Evolutionary conservation across 53 echinoderm and acorn worm species (phyloP).

Genomic region (Holothuria scabra): DNA sequence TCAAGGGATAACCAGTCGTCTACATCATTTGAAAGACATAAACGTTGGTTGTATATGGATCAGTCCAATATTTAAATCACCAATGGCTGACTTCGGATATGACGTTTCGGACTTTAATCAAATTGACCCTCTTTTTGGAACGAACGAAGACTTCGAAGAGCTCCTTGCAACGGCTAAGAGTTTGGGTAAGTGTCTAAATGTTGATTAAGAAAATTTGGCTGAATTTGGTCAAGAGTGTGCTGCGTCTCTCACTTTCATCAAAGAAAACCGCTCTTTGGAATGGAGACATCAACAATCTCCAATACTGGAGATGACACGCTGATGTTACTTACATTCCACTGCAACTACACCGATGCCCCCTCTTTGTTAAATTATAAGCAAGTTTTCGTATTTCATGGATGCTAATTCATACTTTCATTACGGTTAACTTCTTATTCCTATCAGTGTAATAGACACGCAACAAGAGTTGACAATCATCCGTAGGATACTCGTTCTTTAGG

Average conservation of each 20-base stretch:
- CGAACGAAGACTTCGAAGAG: conserved; percentile 73
- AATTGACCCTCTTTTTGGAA: conserved; percentile 79
- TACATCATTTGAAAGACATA: conserved; percentile 70
- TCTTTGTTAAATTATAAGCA: too few relatives aligned
- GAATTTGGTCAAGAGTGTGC: conserved; percentile 71
- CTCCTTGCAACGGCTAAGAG: conserved; percentile 59
- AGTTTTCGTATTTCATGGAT: too few relatives aligned
- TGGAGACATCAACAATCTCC: conserved; percentile 71
- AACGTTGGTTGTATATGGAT: conserved; percentile 87
- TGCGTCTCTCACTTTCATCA: conserved; percentile 71
- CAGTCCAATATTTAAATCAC: conserved; percentile 78
- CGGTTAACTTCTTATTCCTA: too few relatives aligned
- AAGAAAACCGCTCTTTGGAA: conserved; percentile 76
- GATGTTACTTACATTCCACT: too few relatives aligned
- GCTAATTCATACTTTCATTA: too few relatives aligned
- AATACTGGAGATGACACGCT: too few relatives aligned
- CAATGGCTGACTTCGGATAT: conserved; percentile 81
- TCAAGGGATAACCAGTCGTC: conserved; percentile 76
- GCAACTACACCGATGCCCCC: too few relatives aligned
- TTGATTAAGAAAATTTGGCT: too few relatives aligned
- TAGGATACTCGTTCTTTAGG: too few relatives aligned
- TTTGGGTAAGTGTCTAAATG: conserved; percentile 47
- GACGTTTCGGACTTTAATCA: conserved; percentile 79
- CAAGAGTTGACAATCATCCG: too few relatives aligned
- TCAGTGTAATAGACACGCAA: too few relatives aligned